A percentile compares a stretch with the other conserved stretches of the same genome.
These are phyloP conservation scores for Callorhinus ursinus DNA, from an alignment of 2,113 vertebrate species.

Conservation along the genomic window DNA sequence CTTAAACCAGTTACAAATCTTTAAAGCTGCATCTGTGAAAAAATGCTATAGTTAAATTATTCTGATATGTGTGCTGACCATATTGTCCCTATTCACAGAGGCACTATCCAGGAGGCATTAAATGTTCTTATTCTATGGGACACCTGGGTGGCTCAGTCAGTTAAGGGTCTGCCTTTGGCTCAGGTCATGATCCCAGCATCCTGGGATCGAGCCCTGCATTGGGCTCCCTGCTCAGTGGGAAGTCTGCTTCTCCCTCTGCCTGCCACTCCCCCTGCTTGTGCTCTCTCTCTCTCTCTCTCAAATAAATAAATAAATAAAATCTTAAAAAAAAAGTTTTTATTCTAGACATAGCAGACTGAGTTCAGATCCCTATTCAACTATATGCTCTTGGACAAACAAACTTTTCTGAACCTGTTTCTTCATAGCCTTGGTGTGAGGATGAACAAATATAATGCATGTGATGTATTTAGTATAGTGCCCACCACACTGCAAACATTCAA, in stretches of 20 bases:
- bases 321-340: neutral
- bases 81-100: neutral
- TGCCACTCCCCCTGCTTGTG: neutral
- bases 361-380: neutral
- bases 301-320: neutral
- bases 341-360: neutral
- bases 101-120: neutral
- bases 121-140: neutral
- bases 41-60: neutral
- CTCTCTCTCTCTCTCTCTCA: neutral
- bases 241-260: neutral
- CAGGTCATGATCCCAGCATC: neutral
- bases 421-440: neutral
- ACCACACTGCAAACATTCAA: neutral
- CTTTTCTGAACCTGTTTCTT: neutral
- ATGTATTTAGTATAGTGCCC: neutral
- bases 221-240: neutral
- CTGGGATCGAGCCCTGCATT: neutral
- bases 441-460: neutral
- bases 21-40: neutral
- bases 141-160: neutral
- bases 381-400: neutral
- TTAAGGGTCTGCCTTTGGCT: neutral
- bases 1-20: constrained; percentile 16
- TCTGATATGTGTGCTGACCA: neutral